Conservation (phyloP, 2,113 vertebrate species). For the Corythornis vintsioides region DNA sequence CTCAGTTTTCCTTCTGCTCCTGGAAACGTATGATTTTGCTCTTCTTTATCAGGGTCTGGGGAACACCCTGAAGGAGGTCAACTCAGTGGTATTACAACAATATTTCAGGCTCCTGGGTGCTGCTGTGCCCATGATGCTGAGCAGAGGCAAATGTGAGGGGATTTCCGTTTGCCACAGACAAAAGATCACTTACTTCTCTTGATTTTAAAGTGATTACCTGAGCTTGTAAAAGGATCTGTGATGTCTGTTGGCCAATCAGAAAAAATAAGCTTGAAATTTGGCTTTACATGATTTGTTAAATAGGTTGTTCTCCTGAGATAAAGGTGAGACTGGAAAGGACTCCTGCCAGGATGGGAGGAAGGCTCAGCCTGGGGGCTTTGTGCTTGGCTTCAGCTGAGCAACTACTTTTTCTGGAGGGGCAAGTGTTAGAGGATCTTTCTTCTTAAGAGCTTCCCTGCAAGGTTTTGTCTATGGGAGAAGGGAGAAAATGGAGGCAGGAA, state of each 20-base stretch:
- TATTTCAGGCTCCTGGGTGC: neutral
- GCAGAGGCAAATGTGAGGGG: neutral
- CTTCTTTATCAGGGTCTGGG: neutral
- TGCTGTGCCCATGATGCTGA: neutral
- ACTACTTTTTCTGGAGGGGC: neutral
- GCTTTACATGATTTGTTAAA: neutral
- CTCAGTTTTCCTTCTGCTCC: neutral
- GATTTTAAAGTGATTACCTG: neutral
- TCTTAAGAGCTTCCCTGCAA: neutral
- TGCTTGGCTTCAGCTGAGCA: neutral
- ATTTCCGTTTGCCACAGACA: conserved; percentile 46
- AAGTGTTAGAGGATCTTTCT: neutral
- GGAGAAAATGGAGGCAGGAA: neutral
- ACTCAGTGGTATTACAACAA: neutral
- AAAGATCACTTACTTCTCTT: neutral
- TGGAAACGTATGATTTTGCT: neutral
- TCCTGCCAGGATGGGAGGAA: neutral
- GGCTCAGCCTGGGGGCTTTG: neutral
- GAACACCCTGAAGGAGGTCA: neutral
- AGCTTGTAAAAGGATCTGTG: neutral
- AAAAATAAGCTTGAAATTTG: neutral
- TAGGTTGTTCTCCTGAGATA: neutral
- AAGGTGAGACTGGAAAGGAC: neutral
- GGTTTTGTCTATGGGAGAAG: neutral
- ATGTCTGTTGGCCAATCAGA: neutral